phyloP scores from a whole-genome alignment of 1,140 invertebrate genomes.

The Bombus pascuorum region DNA sequence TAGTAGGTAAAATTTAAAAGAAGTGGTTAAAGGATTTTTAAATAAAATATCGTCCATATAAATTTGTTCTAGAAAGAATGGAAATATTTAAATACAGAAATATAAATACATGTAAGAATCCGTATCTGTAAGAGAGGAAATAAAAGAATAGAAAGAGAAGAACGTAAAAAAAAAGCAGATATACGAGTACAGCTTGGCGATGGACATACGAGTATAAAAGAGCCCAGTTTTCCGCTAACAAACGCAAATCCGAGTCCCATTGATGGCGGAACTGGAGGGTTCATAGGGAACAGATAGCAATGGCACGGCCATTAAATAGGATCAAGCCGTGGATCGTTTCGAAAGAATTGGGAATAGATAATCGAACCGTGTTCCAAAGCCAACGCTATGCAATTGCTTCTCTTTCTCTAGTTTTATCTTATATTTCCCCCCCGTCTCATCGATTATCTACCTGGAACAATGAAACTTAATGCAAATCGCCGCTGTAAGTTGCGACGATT shows the following conservation, averaged over 20 bases:
- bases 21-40: no score
- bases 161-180: constrained; percentile 26
- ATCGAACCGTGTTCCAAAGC: constrained; percentile 56
- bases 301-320: constrained; percentile 61
- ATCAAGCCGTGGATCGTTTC: constrained; percentile 60
- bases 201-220: constrained; percentile 66
- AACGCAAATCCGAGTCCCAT: constrained; percentile 68
- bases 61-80: background rate
- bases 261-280: constrained; percentile 44
- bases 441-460: constrained; percentile 17
- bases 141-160: background rate
- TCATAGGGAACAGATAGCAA: constrained; percentile 51
- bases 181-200: constrained; percentile 24
- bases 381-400: constrained; percentile 10
- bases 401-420: background rate
- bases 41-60: no score
- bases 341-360: constrained; percentile 63
- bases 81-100: background rate
- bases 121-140: background rate
- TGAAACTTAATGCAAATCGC: constrained; percentile 32
- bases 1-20: no score
- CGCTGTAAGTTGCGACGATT: background rate
- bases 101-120: background rate
- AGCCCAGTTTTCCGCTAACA: constrained; percentile 59
- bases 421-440: background rate